These are phyloP conservation scores for Saxicola maurus DNA, from an alignment of 2,797 vertebrate species.

Conservation along the genomic window DNA sequence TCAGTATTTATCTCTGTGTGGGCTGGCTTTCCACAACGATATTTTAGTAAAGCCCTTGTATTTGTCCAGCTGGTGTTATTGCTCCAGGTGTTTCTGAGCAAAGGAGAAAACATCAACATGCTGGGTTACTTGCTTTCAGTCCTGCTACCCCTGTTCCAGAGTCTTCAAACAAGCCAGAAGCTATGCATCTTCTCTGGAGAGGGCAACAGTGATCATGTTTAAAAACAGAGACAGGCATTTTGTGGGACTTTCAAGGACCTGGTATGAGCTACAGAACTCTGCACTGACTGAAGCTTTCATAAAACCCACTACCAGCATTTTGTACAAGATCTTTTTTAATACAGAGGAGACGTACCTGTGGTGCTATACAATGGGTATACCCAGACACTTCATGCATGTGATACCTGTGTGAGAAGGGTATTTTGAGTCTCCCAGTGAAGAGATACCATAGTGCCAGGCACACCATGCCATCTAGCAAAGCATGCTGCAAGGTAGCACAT, in stretches of 20 bases:
- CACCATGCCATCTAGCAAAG: neutral
- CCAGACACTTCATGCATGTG: neutral
- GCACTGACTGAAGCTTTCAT: neutral
- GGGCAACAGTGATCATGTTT: neutral
- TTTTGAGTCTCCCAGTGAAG: accelerated
- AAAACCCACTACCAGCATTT: neutral
- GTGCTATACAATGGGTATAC: accelerated
- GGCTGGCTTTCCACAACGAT: neutral
- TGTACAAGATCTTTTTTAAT: neutral
- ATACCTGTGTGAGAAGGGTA: accelerated
- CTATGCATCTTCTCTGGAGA: neutral
- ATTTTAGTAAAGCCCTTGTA: neutral
- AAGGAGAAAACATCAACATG: neutral
- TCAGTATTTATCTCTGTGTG: neutral
- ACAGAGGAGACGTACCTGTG: accelerated
- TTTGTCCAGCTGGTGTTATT: neutral
- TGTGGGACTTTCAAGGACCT: neutral
- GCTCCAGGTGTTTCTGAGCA: neutral
- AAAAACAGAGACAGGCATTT: neutral
- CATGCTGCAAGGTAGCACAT: neutral
- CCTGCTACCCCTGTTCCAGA: neutral
- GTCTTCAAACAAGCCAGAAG: neutral
- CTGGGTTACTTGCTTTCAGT: neutral
- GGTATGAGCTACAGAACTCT: neutral
- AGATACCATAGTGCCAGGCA: neutral